Evolutionary conservation across 2,113 vertebrate genomes (phyloP), one percentile per base, ranked within the genome.

Genomic region (Bagarius yarrelli): DNA sequence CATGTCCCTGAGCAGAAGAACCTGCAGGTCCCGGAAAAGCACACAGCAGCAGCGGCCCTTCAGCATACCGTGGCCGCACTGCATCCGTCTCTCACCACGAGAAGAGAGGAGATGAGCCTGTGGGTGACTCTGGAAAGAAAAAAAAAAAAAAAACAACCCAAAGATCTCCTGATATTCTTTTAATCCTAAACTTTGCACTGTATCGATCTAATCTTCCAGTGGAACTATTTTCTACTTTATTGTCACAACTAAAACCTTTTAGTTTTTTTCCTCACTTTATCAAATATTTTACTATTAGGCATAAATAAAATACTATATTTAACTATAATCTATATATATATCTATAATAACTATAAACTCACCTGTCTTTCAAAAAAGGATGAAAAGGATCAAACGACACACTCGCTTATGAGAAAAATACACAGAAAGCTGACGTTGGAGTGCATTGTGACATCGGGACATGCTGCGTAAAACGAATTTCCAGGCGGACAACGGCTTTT

Each of bases 21-120:
- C 93, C 94, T 97, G 96, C 93, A 99, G 94, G 95, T 98, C 96
- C 94, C 95, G 94, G 91, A 98, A 95, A 90, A 98, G 92, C 93
- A 96, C 95, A 55, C 70, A 73, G 92, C 95, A 97, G 87, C 96
- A 98, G 93, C 96, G 96, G 95, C 95, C 96, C 92, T 98, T 98
- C 94, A 98, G 94, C 93, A 97, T 95, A 87, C 94, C 95, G 93
- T 93, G 95, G 90, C 94, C 91, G 93, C 92, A 94, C 93, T 95
- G 94, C 95, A 96, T 97, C 92, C 91, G 92, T 91, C 93, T 93
- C 86, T 89, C 67, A 83, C 70, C 79, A 82, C 27, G 30, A 86
- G 78, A 84, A 87, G 93, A 85, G 92, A 92, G 92, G 91, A 91
- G 91, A 32, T 21, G 3, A 73, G 70, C 47, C 88, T 90, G 85